Evolutionary conservation across 2,797 vertebrate species (phyloP).

Genomic region (Malurus leucopterus): DNA sequence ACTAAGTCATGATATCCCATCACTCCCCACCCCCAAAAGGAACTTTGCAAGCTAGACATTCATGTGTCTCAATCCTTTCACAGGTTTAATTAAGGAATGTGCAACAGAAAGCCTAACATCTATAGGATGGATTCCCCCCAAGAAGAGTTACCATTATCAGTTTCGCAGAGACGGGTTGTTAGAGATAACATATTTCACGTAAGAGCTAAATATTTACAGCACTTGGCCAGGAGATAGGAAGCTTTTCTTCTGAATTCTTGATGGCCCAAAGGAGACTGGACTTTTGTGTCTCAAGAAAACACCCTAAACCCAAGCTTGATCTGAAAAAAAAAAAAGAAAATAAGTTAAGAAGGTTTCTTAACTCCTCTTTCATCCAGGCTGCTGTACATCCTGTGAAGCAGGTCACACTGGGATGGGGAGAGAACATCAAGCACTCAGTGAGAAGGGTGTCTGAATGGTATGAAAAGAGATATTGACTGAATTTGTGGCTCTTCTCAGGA

Average conservation of each 20-base stretch:
- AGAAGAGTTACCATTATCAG: background rate
- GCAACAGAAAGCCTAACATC: background rate
- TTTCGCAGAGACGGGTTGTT: background rate
- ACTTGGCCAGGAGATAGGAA: background rate
- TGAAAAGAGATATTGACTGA: background rate
- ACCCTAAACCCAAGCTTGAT: background rate
- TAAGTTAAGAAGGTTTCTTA: background rate
- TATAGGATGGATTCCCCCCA: background rate
- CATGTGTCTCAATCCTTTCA: background rate
- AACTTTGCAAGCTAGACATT: background rate
- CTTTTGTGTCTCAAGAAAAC: background rate
- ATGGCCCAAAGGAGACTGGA: background rate
- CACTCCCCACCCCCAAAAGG: background rate
- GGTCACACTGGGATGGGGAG: fast-evolving
- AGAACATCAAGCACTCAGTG: background rate
- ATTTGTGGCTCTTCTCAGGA: background rate
- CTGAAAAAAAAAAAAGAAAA: background rate
- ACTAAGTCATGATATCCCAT: background rate
- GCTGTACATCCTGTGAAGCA: background rate
- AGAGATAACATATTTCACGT: background rate
- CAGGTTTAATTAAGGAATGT: background rate
- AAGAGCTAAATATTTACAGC: background rate
- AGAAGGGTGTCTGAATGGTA: background rate
- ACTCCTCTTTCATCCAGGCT: fast-evolving
- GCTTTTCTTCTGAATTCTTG: background rate